Base-by-base conservation (phyloP, 2,888 invertebrate genomes). In the Halictus ligatus region DNA sequence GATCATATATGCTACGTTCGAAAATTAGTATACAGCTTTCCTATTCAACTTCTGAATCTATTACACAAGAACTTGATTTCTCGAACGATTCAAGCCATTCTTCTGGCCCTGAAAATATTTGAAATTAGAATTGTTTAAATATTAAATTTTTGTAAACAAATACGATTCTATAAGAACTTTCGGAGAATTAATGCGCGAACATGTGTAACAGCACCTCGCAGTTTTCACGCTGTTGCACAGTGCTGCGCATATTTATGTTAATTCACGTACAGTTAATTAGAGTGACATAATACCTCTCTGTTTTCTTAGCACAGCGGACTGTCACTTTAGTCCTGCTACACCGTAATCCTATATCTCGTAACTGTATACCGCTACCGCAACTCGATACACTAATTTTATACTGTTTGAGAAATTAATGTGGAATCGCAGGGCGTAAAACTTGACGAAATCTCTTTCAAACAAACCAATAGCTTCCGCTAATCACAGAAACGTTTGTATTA, bases 401-500 rank as follows among this genome's bases (percentile, higher is more conserved):
- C 72, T 67, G 58, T 48, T 83, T 75, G 64, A 46, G 46, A 58
- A 84, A 72, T 78, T 83, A 75, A 78, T 60, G 78, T 13, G 25
- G 60, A 64, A 46, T 67, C 69, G 60, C n/a, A 13, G 43, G 29
- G 69, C 64, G 54, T 73, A 50, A 73, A 46, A 58, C 43, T 54
- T 64, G 35, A 29, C 29, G 50, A 71, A 48, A 74, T 25, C 58
- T 46, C 40, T 35, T 21, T 21, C 21, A 35, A n/a, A 58, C 58
- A 12, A 58, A n/a, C 12, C 4, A 58, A 58, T 13, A n/a, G 18
- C n/a, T 12, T 54, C 40, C 13, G 21, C 43, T 15, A 43, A 12
- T 78, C 7, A 29, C 8, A 15, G 64, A 64, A 29, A 64, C n/a
- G 15, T 89, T 85, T 90, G 83, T 60, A 85, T 96, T 96, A 6